Conservation (phyloP, 2,888 invertebrate genomes). For the Bugulina stolonifera region DNA sequence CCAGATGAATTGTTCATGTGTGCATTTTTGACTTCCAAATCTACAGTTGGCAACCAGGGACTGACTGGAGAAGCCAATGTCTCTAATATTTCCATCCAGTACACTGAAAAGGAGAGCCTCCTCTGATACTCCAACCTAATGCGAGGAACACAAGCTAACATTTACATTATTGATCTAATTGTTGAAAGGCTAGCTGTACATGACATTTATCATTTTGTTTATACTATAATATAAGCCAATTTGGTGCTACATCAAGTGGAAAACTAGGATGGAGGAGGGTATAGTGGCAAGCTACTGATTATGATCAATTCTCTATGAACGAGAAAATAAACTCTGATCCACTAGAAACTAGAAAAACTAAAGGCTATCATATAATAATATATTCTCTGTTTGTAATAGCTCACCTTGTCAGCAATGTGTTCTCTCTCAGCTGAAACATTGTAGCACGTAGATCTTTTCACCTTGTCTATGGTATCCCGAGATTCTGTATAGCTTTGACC, state of each 20-base stretch:
- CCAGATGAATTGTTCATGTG: neutral
- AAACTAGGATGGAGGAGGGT: too few relatives aligned
- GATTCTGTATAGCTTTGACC: neutral
- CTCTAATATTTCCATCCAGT: neutral
- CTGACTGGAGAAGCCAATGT: neutral
- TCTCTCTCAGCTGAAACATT: neutral
- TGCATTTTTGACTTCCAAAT: neutral
- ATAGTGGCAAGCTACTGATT: too few relatives aligned
- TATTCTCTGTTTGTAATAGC: neutral
- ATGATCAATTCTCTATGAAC: too few relatives aligned
- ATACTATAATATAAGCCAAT: too few relatives aligned
- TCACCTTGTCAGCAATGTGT: neutral
- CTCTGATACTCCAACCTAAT: neutral
- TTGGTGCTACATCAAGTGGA: too few relatives aligned
- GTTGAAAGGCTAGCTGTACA: too few relatives aligned
- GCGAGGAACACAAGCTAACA: too few relatives aligned
- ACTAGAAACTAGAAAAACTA: too few relatives aligned
- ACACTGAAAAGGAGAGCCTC: neutral
- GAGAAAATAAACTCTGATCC: too few relatives aligned
- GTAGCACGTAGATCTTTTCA: neutral
- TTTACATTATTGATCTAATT: too few relatives aligned
- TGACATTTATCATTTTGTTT: too few relatives aligned
- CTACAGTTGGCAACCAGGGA: conserved; percentile 4
- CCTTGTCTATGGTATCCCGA: neutral
- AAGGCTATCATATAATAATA: too few relatives aligned